Base-by-base conservation (phyloP, 2,888 invertebrate species). In the Tuberolachnus salignus region DNA sequence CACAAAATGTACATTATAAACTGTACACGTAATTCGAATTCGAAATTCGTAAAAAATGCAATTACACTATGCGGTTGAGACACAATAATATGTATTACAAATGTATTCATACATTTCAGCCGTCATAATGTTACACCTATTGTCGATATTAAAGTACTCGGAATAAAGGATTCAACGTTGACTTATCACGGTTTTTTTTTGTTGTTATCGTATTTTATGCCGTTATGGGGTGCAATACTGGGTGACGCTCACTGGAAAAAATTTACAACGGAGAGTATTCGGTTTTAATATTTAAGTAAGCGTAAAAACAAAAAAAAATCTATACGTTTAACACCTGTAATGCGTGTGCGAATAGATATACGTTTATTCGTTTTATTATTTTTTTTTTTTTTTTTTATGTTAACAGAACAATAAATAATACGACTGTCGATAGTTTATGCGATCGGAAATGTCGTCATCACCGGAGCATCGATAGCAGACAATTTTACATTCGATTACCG, bases 201-300 rank as follows among this genome's bases (percentile, higher is more conserved):
- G 1, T 93, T 94, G 91, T 87, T 97, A 83, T 94, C 94, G 13
- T 98, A 94, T 87, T 92, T 95, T 86, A 93, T 93, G 82, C 96
- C 97, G 0, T 83, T 97, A 1, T 83, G 96, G 46, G 98, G 98
- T 1, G 98, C 98, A 34, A 92, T 98, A 84, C 86, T 98, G 53
- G 96, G 98, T 0, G 98, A 98, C 86, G 94, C 95, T 80, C 92
- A 90, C 87, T 88, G 97, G 67, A 98, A 98, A 71, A 93, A 95
- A 87, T 98, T 93, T 87, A 91, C n/a, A n/a, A n/a, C n/a, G 88
- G 87, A 90, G 44, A 64, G 42, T 3, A 42, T 34, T 34, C n/a
- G n/a, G n/a, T n/a, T n/a, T n/a, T n/a, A n/a, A n/a, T n/a, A n/a
- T n/a, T n/a, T n/a, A n/a, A n/a, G n/a, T n/a, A n/a, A n/a, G n/a